Evolutionary conservation across 92 coral and sea anemone genomes (phyloP), one percentile per base, ranked within the genome.

Genomic region (Paramuricea clavata): DNA sequence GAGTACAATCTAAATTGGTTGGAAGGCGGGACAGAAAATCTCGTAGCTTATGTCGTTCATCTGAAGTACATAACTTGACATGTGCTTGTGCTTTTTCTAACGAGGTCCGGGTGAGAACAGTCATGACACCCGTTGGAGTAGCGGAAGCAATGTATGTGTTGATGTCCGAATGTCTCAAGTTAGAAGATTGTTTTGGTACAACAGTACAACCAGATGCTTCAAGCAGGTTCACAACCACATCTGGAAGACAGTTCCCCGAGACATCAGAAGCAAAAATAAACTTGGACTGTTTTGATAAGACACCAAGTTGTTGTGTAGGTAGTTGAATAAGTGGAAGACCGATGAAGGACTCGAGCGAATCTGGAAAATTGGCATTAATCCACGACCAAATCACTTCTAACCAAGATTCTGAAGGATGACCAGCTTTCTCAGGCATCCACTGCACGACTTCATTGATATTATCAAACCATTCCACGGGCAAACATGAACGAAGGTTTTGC

Each of bases 61-160:
- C 64, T n/a, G 26, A 12, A 36, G 67, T 52, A 25, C 39, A 33
- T 33, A 19, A 36, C 47, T 76, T 76, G 82, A 76, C 25, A 36
- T 76, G 82, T 22, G 50, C 82, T 33, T 76, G 36, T 50, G 39
- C 67, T 17, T 35, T 52, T 15, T 50, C 67, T 10, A 76, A 22
- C 15, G 82, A 49, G 12, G 82, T 22, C 43, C 42, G 67, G 82
- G 12, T 54, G 2, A 76, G 68, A 32, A 76, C 82, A 28, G 11
- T 93, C 23, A 93, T 81, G 27, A 94, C 98, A 27, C 98, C 98
- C 13, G 94, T 88, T n/a, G 98, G 94, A 28, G 98, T 94, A 16
- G 98, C 98, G 19, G 98, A 90, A 57, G 93, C 98, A 33, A 95
- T 81, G 81, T 92, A 95, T 52, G 90, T 72, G 64, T 91, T 89